These are phyloP conservation scores for Spatulosminthurus flaviceps DNA, from an alignment of 2,888 invertebrate species.

Conservation along the genomic window DNA sequence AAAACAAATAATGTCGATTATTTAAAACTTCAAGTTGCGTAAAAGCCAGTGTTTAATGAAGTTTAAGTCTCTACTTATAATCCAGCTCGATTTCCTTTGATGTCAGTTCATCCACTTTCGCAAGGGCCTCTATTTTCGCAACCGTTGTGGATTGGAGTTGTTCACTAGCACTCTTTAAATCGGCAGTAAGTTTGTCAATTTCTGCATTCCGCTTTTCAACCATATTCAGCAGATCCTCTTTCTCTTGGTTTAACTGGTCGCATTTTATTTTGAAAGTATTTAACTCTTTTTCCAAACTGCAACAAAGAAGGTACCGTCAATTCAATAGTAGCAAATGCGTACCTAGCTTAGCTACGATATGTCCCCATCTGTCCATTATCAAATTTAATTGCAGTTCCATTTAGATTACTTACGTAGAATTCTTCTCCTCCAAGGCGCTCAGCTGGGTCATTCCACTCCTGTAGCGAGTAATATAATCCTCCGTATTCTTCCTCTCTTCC, in stretches of 20 bases:
- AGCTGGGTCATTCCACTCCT: constrained; percentile 38
- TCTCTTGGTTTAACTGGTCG: constrained; percentile 77
- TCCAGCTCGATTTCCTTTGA: constrained; percentile 81
- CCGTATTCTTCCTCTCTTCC: constrained; percentile 47
- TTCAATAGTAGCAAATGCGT: too few species aligned
- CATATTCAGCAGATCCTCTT: constrained; percentile 77
- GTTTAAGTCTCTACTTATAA: constrained; percentile 72
- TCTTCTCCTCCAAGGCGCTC: constrained; percentile 47
- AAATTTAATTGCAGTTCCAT: background rate
- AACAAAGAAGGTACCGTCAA: background rate
- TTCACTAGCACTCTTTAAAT: constrained; percentile 68
- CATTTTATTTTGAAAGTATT: constrained; percentile 76
- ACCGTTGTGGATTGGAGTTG: constrained; percentile 74
- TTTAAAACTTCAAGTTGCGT: constrained; percentile 49
- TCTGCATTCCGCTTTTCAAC: constrained; percentile 78
- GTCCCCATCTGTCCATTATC: background rate
- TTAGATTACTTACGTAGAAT: constrained; percentile 34
- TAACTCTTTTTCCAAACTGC: constrained; percentile 69
- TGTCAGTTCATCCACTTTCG: constrained; percentile 81
- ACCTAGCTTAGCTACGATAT: too few species aligned
- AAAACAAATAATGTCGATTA: constrained; percentile 5
- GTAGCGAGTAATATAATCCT: constrained; percentile 49
- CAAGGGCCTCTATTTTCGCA: constrained; percentile 84
- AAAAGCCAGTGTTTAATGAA: too few species aligned
- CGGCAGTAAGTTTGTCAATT: constrained; percentile 77